Evolutionary conservation across 2,888 invertebrate genomes (phyloP).

Genomic region (Dione juno): DNA sequence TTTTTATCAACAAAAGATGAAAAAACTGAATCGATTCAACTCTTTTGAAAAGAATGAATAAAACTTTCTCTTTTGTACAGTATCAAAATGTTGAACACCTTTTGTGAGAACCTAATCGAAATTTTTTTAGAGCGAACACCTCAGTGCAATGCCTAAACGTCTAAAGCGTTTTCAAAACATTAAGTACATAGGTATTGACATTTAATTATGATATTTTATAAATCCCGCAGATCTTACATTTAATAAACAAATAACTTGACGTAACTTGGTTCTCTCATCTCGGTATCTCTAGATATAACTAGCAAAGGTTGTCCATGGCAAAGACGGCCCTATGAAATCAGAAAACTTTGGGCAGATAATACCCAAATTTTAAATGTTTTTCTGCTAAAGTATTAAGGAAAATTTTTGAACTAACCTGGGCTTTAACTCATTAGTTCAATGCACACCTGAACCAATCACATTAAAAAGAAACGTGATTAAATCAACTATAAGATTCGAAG

Average conservation of each 20-base stretch:
- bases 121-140: slow-evolving; percentile 17
- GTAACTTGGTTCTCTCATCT: not conserved
- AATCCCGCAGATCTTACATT: not conserved
- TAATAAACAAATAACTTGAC: not conserved
- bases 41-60: slow-evolving; percentile 40
- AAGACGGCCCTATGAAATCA: slow-evolving; percentile 10
- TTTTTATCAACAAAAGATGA: slow-evolving; percentile 43
- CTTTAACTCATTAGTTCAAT: too few species aligned
- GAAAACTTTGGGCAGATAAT: slow-evolving; percentile 10
- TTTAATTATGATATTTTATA: not conserved
- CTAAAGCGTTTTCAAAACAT: not conserved
- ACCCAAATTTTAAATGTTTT: slow-evolving; percentile 12
- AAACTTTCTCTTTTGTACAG: slow-evolving; percentile 38
- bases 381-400: not conserved
- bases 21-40: slow-evolving; percentile 42
- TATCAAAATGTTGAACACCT: slow-evolving; percentile 29
- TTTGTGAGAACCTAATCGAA: slow-evolving; percentile 28
- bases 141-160: not conserved
- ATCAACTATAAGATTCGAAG: too few species aligned
- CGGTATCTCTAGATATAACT: not conserved
- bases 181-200: not conserved
- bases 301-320: not conserved
- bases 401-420: not conserved
- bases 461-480: too few species aligned
- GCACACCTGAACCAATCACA: too few species aligned